phyloP scores from a whole-genome alignment of 2,888 invertebrate genomes.

The Criorhina ranunculi region DNA sequence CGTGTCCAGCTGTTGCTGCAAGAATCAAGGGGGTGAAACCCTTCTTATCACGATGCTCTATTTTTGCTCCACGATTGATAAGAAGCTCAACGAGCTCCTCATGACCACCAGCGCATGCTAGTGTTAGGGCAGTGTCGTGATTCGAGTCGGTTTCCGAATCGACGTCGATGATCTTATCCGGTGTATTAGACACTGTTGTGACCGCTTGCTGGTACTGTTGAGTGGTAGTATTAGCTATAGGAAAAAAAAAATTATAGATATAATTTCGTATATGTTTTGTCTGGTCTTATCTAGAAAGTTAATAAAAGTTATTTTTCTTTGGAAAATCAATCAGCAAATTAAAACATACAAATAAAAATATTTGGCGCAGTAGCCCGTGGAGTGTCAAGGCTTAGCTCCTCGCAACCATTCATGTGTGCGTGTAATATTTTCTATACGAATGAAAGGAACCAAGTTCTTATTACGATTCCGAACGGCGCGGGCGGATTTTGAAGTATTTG shows the following conservation, averaged over 20 bases:
- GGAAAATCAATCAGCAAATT: not conserved
- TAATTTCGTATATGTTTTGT: no score
- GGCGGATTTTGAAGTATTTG: no score
- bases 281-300: no score
- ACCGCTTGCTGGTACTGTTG: slow-evolving; percentile 82
- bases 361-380: no score
- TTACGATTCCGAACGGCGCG: no score
- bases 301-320: no score
- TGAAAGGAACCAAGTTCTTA: no score
- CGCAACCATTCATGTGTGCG: no score
- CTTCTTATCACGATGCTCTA: slow-evolving; percentile 99
- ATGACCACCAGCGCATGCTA: slow-evolving; percentile 98
- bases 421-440: no score
- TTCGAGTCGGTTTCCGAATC: slow-evolving; percentile 99
- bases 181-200: slow-evolving; percentile 83
- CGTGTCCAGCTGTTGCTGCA: slow-evolving; percentile 98
- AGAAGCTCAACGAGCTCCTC: slow-evolving; percentile 97
- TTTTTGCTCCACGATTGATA: slow-evolving; percentile 95
- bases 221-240: slow-evolving; percentile 76
- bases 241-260: not conserved
- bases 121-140: slow-evolving; percentile 98
- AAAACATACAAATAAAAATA: no score
- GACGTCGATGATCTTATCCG: slow-evolving; percentile 93
- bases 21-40: slow-evolving; percentile 99
- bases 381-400: no score